Evolutionary conservation across 2,113 vertebrate species (phyloP).

Genomic region (Albula glossodonta): DNA sequence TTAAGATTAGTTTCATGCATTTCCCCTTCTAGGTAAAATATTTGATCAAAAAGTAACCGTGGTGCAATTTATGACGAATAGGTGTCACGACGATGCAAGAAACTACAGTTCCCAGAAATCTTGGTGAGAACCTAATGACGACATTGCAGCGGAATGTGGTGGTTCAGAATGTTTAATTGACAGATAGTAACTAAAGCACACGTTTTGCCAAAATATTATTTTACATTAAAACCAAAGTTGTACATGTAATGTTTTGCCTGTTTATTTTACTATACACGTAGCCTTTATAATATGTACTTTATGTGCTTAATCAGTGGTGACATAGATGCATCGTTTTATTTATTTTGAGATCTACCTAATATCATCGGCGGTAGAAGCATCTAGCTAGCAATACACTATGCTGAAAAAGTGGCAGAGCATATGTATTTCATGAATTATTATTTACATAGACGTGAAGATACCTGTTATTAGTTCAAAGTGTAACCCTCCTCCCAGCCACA

Average conservation of each 20-base stretch:
- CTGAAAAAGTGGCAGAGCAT: not conserved
- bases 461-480: not conserved
- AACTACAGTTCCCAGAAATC: slow-evolving; percentile 13
- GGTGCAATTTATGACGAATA: no score
- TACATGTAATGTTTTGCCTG: not conserved
- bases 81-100: no score
- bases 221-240: not conserved
- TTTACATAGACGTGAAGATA: not conserved
- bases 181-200: not conserved
- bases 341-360: not conserved
- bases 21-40: no score
- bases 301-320: not conserved
- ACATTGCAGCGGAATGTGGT: slow-evolving; percentile 15
- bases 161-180: slow-evolving; percentile 7
- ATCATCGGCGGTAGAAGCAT: no score
- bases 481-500: not conserved
- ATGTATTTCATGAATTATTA: not conserved
- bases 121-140: not conserved
- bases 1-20: no score
- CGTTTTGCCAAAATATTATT: not conserved
- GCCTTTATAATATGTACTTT: not conserved
- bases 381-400: no score
- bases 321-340: not conserved
- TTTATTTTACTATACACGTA: not conserved
- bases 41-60: no score